A percentile compares a stretch with the other conserved stretches of the same genome.
Evolutionary conservation across 2,797 vertebrate genomes (phyloP).

Genomic region (Mus spretus): DNA sequence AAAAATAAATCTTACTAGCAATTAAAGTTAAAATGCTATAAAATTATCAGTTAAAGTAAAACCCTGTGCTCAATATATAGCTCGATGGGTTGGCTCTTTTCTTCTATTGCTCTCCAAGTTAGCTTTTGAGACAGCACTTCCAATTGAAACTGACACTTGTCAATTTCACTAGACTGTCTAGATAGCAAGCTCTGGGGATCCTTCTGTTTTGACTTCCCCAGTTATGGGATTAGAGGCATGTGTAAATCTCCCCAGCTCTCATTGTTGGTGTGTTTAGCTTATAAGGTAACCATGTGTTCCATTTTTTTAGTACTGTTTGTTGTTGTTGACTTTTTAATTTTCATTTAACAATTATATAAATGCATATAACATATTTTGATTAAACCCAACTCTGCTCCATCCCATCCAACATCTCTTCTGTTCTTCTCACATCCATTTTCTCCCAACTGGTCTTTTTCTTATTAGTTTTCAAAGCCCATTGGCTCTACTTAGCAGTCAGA

Average conservation of each 20-base stretch:
- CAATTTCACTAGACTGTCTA: not conserved
- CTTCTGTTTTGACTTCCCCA: not conserved
- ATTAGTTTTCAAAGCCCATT: not conserved
- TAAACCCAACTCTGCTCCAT: not conserved
- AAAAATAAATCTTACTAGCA: not conserved
- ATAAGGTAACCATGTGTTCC: not conserved
- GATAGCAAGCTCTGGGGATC: not conserved
- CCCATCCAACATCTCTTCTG: not conserved
- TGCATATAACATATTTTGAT: not conserved
- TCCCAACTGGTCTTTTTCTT: not conserved
- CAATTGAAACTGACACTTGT: not conserved
- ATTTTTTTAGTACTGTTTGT: not conserved
- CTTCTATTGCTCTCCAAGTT: not conserved
- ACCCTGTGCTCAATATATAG: not conserved
- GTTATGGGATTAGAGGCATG: not conserved
- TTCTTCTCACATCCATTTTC: not conserved
- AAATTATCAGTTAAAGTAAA: conserved; percentile 17
- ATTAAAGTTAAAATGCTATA: conserved; percentile 33
- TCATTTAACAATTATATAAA: not conserved
- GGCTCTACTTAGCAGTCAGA: not conserved
- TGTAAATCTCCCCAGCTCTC: not conserved
- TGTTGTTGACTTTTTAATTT: not conserved
- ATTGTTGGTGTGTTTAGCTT: not conserved
- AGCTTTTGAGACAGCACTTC: not conserved
- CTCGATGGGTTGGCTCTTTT: not conserved